These are phyloP conservation scores for Oryctolagus cuniculus DNA, from an alignment of 2,113 vertebrate species.

Conservation along the genomic window mOryCun1.1 NC_091446.1:41135001-41135500, in stretches of 20 bases:
- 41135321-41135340: neutral
- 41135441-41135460: neutral
- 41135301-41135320: neutral
- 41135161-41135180: neutral
- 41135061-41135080: neutral
- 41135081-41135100: neutral
- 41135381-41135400: neutral
- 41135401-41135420: neutral
- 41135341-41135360: neutral
- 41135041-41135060: neutral
- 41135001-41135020: neutral
- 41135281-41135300: neutral
- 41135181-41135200: neutral
- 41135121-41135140: neutral
- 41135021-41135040: neutral
- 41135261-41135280: constrained; percentile 19
- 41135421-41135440: neutral
- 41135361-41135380: neutral
- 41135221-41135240: neutral
- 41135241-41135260: neutral
- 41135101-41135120: neutral
- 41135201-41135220: neutral
- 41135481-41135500: neutral
- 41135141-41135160: neutral
- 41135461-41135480: neutral